These are phyloP conservation scores for Calliphora vomitoria DNA, from an alignment of 2,888 invertebrate species.

Conservation along the genomic window DNA sequence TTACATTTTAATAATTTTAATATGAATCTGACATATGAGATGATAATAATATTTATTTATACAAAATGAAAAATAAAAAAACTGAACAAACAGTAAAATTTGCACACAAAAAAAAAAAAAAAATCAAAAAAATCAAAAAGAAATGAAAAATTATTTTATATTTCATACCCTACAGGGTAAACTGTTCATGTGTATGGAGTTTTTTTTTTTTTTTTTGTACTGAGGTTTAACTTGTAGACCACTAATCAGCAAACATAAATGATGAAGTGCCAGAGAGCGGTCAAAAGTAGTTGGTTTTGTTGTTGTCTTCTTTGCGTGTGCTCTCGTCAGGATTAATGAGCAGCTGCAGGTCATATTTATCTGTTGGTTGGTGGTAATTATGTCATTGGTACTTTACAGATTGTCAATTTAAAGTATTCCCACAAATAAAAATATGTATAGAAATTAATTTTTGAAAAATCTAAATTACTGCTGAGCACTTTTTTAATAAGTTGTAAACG, in stretches of 20 bases:
- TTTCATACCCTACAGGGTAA: slow-evolving; percentile 13
- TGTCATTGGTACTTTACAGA: slow-evolving; percentile 37
- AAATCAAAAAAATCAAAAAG: not conserved
- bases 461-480: not conserved
- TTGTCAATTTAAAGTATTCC: not conserved
- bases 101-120: not conserved
- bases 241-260: slow-evolving; percentile 41
- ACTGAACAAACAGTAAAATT: not conserved
- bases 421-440: not conserved
- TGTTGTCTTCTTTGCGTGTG: not conserved
- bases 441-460: not conserved
- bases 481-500: not conserved
- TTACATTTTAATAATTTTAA: slow-evolving; percentile 39
- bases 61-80: not conserved
- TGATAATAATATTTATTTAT: slow-evolving; percentile 41
- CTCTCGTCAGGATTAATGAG: slow-evolving; percentile 16
- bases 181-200: not conserved
- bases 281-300: slow-evolving; percentile 5
- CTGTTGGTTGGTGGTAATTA: slow-evolving; percentile 27
- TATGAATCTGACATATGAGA: slow-evolving; percentile 53
- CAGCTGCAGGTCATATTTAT: slow-evolving; percentile 43
- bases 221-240: slow-evolving; percentile 32
- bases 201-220: not conserved
- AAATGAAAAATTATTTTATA: slow-evolving; percentile 32
- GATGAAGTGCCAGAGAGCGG: slow-evolving; percentile 42